Base-by-base conservation (phyloP, 1,140 invertebrate genomes). In the Eupeodes corollae region DNA sequence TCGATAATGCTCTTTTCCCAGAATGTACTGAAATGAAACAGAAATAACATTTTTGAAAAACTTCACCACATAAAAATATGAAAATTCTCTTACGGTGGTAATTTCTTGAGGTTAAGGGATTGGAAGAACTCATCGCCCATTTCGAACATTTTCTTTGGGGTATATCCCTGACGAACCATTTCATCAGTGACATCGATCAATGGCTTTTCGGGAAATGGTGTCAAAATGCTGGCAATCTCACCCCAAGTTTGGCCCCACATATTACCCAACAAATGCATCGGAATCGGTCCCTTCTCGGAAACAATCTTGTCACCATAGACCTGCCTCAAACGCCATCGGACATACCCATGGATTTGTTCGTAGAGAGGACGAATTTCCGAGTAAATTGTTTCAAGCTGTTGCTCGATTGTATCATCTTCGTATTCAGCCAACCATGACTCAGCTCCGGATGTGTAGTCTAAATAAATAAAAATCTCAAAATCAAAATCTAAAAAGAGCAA, bases 241-340 rank as follows among this genome's bases (percentile, higher is more conserved):
- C 69, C 72, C 91, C 91, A 96, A 1, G 76, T 75, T 69, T 96
- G 90, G 0, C 86, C 87, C 91, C 91, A 95, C 84, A 96, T 89
- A 59, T 95, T 93, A 32, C 90, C 85, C 52, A 91, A 61, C 2
- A 97, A 69, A 76, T 97, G 91, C n/a, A 90, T 91, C 1, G 91
- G 91, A 46, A 97, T 87, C 0, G 88, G 85, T 16, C 86, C 86
- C 45, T 76, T 78, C n/a, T 76, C 76, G 1, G 79, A 74, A 0
- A 86, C 72, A 0, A 85, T 65, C 2, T 76, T 57, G 40, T 82
- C 77, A 0, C 86, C 86, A 59, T 90, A 90, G 54, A 80, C 76
- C 54, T 82, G 70, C 8, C 77, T 69, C 11, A 97, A 69, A 49
- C 83, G 77, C 42, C 76, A 73, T 30, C 91, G 75, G 0, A 93